These are phyloP conservation scores for Sinocyclocheilus grahami DNA, from an alignment of 2,113 vertebrate genomes.

Conservation along the genomic window DNA sequence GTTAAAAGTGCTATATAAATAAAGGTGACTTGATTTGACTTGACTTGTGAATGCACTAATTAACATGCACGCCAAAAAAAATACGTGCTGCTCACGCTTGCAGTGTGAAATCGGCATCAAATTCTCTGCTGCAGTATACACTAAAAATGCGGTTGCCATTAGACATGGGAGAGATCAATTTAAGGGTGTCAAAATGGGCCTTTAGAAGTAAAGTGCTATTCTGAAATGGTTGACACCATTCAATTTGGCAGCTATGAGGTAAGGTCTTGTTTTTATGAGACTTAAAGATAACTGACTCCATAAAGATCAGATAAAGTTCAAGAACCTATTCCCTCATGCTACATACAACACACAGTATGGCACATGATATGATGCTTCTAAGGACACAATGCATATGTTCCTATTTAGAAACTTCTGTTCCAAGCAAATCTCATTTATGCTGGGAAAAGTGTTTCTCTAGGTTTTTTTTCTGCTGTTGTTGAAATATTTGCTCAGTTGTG, in stretches of 20 bases:
- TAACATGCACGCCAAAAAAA: no score
- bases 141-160: slow-evolving; percentile 13
- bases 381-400: neutral
- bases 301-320: slow-evolving; percentile 5
- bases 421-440: slow-evolving; percentile 28
- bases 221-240: slow-evolving; percentile 6
- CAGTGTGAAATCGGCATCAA: neutral
- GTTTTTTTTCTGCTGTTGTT: slow-evolving; percentile 2
- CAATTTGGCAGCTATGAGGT: slow-evolving; percentile 24
- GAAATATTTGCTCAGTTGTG: slow-evolving; percentile 25
- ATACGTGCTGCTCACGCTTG: no score
- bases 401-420: slow-evolving; percentile 30
- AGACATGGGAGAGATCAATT: slow-evolving; percentile 42
- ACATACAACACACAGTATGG: neutral
- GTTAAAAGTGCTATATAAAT: no score
- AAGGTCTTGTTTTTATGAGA: slow-evolving; percentile 37
- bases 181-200: slow-evolving; percentile 18
- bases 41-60: no score
- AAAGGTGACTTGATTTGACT: no score
- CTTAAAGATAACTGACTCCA: slow-evolving; percentile 22
- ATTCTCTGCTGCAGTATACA: slow-evolving; percentile 29
- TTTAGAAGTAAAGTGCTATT: slow-evolving; percentile 9
- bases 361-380: slow-evolving; percentile 4
- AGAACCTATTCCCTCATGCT: neutral
- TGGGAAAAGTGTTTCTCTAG: slow-evolving; percentile 20